Base-by-base conservation (phyloP, 2,888 invertebrate species). In the Apotomis betuletana region DNA sequence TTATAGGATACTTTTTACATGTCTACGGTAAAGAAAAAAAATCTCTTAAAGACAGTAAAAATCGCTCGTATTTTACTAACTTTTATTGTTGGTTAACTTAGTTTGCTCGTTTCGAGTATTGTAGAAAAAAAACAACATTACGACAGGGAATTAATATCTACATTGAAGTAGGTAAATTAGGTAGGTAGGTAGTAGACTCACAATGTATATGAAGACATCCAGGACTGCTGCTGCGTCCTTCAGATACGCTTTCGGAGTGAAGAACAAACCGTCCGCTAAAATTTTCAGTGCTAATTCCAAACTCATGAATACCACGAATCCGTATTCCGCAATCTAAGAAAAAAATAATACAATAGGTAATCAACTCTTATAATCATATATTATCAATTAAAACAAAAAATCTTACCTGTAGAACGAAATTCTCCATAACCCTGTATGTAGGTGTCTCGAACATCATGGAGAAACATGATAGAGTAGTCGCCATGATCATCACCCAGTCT, bases 381-480 rank as follows among this genome's bases (percentile, higher is more conserved):
- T 27, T 27, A 27, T 2, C 27, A 27, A 27, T 27, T 27, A 27
- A 27, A 38, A 41, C 15, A 3, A 44, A 44, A 15, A 38, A 38
- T 44, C 46, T 74, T 79, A 93, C 94, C 90, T 98, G 98, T 59
- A 99, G 91, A 36, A 96, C 96, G n/a, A 97, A 96, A 78, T 98
- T 96, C 83, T 99, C 97, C 97, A 98, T 98, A 27, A 99, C 97
- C 73, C 99, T 95, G 83, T 96, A 96, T 69, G 95, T 95, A 0
- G 99, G 99, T 0, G 98, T 99, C 92, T 99, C 99, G 84, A 99
- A 98, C 97, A 99, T 98, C 99, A 99, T 99, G 0, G 99, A 99
- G 67, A 98, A 95, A 87, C 99, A 99, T 0, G 99, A 99, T 10
- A 99, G 92, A 0, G 99, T 99, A 0, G 99, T 99, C 64, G 98